A percentile compares a stretch with the other conserved stretches of the same genome.
phyloP scores from a whole-genome alignment of 2,888 invertebrate genomes.

The Agonum fuliginosum region DNA sequence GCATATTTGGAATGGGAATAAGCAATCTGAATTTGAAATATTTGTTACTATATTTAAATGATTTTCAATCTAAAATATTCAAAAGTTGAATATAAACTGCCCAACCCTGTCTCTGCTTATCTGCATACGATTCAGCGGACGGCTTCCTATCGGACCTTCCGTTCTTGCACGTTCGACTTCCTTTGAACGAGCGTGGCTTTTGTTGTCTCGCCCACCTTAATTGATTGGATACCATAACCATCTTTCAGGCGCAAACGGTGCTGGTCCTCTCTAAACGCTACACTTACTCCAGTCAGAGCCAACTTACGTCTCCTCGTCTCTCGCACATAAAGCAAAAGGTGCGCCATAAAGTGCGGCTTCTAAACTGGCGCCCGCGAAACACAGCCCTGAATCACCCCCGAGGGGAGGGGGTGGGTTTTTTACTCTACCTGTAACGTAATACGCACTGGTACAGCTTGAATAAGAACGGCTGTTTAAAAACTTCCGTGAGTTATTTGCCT shows the following conservation, averaged over 20 bases:
- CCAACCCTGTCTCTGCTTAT: no score
- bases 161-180: constrained; percentile 25
- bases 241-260: constrained; percentile 67
- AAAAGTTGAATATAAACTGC: no score
- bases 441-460: constrained; percentile 60
- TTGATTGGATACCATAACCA: constrained; percentile 67
- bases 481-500: constrained; percentile 60
- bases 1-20: no score
- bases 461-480: constrained; percentile 61
- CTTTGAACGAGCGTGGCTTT: constrained; percentile 48
- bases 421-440: constrained; percentile 22
- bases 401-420: constrained; percentile 34
- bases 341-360: constrained; percentile 57
- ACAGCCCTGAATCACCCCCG: constrained; percentile 48
- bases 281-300: background rate
- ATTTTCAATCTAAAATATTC: no score
- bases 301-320: constrained; percentile 13
- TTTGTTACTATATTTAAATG: no score
- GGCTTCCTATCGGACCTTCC: constrained; percentile 35
- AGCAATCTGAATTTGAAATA: no score
- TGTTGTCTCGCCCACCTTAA: constrained; percentile 63
- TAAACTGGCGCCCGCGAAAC: constrained; percentile 53
- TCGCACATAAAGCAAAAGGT: constrained; percentile 54
- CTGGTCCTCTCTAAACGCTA: constrained; percentile 66
- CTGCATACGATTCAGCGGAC: constrained; percentile 44